A percentile compares a stretch with the other conserved stretches of the same genome.
Conservation (phyloP, 2,113 vertebrate species). For the Spea bombifrons region DNA sequence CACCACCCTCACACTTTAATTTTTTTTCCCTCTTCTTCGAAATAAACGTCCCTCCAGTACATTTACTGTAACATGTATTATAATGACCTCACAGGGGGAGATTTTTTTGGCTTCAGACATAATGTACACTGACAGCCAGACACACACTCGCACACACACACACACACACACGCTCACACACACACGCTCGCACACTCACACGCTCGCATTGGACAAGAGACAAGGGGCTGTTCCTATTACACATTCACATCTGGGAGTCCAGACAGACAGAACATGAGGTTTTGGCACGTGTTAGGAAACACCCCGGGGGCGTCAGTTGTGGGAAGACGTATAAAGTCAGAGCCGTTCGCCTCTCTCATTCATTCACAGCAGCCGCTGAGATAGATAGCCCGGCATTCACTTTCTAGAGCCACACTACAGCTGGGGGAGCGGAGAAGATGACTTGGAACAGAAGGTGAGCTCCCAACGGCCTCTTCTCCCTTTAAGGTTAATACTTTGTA, state of each 20-base stretch:
- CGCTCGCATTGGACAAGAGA: background rate
- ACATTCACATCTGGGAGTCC: slow-evolving; percentile 39
- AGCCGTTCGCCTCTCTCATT: background rate
- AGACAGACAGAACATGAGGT: slow-evolving; percentile 28
- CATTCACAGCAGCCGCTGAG: slow-evolving; percentile 12
- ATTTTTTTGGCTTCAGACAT: slow-evolving; percentile 1
- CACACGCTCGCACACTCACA: slow-evolving; percentile 6
- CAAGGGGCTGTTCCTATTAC: background rate
- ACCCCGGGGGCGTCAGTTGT: background rate
- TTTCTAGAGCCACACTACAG: background rate
- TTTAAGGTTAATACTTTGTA: too few relatives aligned
- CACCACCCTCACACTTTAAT: background rate
- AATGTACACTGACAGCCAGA: slow-evolving; percentile 5
- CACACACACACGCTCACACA: background rate
- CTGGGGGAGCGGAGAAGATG: background rate
- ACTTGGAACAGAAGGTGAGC: slow-evolving; percentile 5
- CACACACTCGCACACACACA: slow-evolving; percentile 5
- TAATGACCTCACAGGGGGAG: background rate
- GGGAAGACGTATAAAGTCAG: slow-evolving; percentile 22
- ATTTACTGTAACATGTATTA: background rate
- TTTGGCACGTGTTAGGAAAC: slow-evolving; percentile 34
- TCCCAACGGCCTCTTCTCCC: background rate
- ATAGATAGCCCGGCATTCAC: background rate
- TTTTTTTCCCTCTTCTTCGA: background rate
- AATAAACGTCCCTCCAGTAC: background rate